Evolutionary conservation across 2,113 vertebrate species (phyloP), one percentile per base, ranked within the genome.

Genomic region (Pungitius pungitius): DNA sequence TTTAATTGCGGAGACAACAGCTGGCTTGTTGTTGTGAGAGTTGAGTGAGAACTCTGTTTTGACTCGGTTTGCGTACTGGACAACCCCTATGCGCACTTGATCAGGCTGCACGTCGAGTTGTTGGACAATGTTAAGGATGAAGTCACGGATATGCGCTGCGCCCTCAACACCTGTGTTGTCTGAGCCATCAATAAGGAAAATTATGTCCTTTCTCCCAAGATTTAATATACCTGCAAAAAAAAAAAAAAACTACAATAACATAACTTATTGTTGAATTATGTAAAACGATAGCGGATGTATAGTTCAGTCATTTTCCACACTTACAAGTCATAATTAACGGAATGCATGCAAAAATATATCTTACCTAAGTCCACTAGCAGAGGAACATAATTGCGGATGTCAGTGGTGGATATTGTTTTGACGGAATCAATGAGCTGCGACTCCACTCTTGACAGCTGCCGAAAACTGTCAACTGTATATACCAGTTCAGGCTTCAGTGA

Each of bases 171-270:
- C 91, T 3, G 96, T 94, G 0, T 8, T 88, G 13, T 95, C 94
- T 0, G 97, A 99, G 65, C 96, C 96, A 86, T 99, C 98, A 12
- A 99, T 93, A 2, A 99, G 95, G 87, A 99, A 99, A 54, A 99
- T 90, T 1, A 99, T 90, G 86, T 99, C 98, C 2, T 95, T 96
- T 47, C 89, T 96, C 0, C 95, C 95, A 22, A 95, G 88, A 71
- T 93, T 86, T 3, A 84, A 6, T 0, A 2, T 24, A 0, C 0
- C 93, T 93, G 83, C n/a, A 83, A 75, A 74, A 70, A 27, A 68
- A 70, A 51, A 17, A 89, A n/a, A 78, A 54, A 6, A 1, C 1
- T 18, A 58, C 17, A 6, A 24, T 52, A 54, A 24, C 17, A 68
- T 3, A 57, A 49, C 27, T 45, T 39, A 40, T 26, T 52, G 33